Conservation (phyloP, 2,113 vertebrate genomes). For the Merops nubicus region DNA sequence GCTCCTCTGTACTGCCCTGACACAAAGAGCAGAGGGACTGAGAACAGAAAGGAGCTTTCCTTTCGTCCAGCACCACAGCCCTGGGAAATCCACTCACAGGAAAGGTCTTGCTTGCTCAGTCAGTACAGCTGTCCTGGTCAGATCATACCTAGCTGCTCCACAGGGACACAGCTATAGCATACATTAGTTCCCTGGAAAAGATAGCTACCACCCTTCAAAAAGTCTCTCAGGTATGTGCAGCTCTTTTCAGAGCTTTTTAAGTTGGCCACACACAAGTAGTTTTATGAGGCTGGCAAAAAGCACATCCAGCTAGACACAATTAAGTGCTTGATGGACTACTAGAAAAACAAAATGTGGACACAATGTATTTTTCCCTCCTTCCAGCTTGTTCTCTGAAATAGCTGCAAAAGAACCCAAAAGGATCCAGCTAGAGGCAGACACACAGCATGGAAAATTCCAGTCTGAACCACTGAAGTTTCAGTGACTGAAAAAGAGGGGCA, state of each 20-base stretch:
- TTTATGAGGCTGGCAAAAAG: conserved; percentile 20
- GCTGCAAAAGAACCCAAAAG: conserved; percentile 42
- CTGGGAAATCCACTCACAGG: background rate
- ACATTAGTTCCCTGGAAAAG: background rate
- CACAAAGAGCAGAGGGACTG: conserved; percentile 16
- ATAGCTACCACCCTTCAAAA: background rate
- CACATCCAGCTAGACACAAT: conserved; percentile 27
- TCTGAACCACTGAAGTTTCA: conserved; percentile 37
- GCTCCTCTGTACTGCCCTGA: background rate
- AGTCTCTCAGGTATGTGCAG: background rate
- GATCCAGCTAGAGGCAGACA: conserved; percentile 53
- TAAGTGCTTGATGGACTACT: conserved; percentile 16
- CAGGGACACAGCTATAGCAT: background rate
- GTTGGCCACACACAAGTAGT: background rate
- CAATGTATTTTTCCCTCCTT: conserved; percentile 31
- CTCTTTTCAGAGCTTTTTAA: background rate
- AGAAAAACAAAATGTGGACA: background rate
- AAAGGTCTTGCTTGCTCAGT: background rate
- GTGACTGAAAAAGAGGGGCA: conserved; percentile 17
- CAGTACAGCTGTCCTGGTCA: background rate
- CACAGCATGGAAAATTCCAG: conserved; percentile 63
- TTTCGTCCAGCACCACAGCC: background rate
- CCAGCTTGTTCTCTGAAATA: conserved; percentile 26
- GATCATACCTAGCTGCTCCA: background rate
- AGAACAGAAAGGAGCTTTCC: conserved; percentile 35